phyloP scores from a whole-genome alignment of 2,113 vertebrate species.

The Nibea albiflora region DNA sequence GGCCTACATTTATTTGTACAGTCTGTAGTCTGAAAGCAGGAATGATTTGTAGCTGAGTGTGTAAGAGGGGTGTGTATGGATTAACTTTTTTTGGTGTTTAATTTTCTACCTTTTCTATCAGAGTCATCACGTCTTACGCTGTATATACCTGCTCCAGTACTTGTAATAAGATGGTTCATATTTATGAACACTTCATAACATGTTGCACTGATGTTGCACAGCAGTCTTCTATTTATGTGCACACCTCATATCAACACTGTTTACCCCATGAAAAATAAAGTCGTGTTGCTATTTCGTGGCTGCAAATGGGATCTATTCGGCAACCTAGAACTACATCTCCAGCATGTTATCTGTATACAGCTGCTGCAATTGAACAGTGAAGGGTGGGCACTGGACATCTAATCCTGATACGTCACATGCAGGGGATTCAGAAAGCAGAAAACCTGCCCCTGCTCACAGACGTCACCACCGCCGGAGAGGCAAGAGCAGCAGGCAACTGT shows the following conservation, averaged over 20 bases:
- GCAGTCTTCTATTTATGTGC: not conserved
- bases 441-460: conserved; percentile 77
- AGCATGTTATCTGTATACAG: not conserved
- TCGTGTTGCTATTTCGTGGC: not conserved
- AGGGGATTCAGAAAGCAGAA: conserved; percentile 74
- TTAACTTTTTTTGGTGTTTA: not conserved
- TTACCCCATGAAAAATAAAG: conserved; percentile 37
- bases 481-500: conserved; percentile 52
- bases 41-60: not conserved
- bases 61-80: not conserved
- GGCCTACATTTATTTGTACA: not conserved
- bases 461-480: conserved; percentile 76
- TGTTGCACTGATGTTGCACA: not conserved
- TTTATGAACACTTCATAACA: not conserved
- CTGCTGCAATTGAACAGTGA: conserved; percentile 46
- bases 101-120: conserved; percentile 5
- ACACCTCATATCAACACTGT: not conserved
- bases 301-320: not conserved
- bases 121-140: not conserved
- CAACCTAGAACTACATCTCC: not conserved
- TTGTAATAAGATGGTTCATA: not conserved
- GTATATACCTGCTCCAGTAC: not conserved
- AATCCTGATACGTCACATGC: conserved; percentile 80
- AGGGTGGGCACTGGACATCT: conserved; percentile 63
- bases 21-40: not conserved